Percentiles rank a stretch among this genome's conserved stretches.
Conservation (phyloP, 2,888 invertebrate species). For the Athrips mouffetella region DNA sequence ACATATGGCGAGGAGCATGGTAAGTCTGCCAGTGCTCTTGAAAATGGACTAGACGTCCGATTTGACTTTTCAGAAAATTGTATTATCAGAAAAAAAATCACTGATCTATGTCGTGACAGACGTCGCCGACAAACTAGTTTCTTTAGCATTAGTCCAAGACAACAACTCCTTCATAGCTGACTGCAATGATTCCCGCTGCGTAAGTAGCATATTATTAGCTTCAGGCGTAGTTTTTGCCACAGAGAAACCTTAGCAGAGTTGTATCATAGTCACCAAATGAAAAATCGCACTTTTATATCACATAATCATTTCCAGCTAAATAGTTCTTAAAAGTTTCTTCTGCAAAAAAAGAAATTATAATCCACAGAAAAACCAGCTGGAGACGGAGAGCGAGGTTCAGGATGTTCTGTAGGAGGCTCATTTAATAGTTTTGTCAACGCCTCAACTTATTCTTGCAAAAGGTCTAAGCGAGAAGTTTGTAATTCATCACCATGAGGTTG, state of each 20-base stretch:
- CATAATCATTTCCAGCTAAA: no score
- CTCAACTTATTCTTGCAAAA: background rate
- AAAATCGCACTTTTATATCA: background rate
- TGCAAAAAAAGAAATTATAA: background rate
- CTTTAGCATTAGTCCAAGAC: background rate
- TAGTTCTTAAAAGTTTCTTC: background rate
- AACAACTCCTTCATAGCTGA: background rate
- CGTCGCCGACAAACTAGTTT: background rate
- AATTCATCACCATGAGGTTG: background rate
- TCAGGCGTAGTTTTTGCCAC: background rate
- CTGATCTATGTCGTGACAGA: no score
- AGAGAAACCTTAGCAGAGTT: background rate
- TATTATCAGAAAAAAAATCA: no score
- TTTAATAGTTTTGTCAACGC: background rate
- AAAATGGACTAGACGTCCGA: no score
- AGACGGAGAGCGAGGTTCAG: background rate
- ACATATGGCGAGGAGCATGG: no score
- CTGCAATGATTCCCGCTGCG: background rate
- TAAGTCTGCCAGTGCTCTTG: no score
- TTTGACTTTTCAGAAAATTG: no score
- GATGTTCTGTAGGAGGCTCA: background rate
- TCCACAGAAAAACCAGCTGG: background rate
- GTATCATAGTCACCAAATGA: background rate
- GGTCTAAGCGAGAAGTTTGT: background rate
- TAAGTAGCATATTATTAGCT: background rate